A percentile compares a stretch with the other conserved stretches of the same genome.
phyloP scores from a whole-genome alignment of 2,113 vertebrate genomes.

The Hystrix brachyura region DNA sequence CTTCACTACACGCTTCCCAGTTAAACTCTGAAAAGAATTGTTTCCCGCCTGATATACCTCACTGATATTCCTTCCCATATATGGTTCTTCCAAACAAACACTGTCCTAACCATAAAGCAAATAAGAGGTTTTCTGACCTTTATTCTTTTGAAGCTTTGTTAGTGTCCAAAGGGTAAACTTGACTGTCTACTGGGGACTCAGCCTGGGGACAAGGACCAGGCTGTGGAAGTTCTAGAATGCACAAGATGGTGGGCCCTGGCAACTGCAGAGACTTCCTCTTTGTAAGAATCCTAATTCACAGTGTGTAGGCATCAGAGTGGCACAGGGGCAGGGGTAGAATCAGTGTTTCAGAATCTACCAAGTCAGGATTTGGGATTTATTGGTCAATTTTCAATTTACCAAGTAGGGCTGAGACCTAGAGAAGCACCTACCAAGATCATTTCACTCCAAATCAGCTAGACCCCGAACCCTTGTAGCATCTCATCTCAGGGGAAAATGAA shows the following conservation, averaged over 20 bases:
- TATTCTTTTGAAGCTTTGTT: neutral
- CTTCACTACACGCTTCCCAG: neutral
- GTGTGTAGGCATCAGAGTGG: neutral
- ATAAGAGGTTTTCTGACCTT: neutral
- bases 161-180: neutral
- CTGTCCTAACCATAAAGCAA: neutral
- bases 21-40: neutral
- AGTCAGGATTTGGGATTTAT: neutral
- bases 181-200: neutral
- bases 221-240: slow-evolving; percentile 13
- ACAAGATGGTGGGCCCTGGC: neutral
- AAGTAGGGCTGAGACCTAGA: neutral
- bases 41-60: neutral
- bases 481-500: neutral
- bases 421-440: neutral
- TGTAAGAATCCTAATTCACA: neutral
- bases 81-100: neutral
- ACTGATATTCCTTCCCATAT: neutral
- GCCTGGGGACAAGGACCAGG: neutral
- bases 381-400: slow-evolving; percentile 5
- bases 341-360: neutral
- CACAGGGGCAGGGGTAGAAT: neutral
- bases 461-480: neutral
- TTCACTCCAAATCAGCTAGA: neutral
- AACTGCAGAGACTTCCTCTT: neutral